Base-by-base conservation (phyloP, 2,797 vertebrate genomes). In the Periophthalmus magnuspinnatus region DNA sequence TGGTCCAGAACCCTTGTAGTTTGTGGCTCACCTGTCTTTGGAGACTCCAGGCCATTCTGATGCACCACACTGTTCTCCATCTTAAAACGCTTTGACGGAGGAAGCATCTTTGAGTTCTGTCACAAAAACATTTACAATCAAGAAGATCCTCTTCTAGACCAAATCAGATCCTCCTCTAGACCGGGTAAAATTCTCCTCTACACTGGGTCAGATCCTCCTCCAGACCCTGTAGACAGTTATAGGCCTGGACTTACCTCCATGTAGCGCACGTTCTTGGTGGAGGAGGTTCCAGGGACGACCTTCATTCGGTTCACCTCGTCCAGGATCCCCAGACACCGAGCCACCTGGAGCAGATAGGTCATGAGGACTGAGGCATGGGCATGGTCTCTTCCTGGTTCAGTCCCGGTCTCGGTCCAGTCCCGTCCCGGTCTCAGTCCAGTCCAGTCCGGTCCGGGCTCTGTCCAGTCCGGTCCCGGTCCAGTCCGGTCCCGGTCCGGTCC, bases 311-410 rank as follows among this genome's bases (percentile, higher is more conserved):
- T 90, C 72, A 93, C 87, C 75, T 94, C 89, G 57, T 95, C 94
- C 41, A 93, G 86, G 86, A 98, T 94, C 76, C 96, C 97, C 36
- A 98, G 76, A 3, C 94, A 97, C 84, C 94, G 89, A 9, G 96
- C 96, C 48, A 97, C 95, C 97, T 99, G 79, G 32, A 65, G 28
- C 6, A 65, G 14, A 57, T 28, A 24, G 22, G 22, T 28, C 28
- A 28, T 24, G 9, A 34, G 7, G 3, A 45, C 13, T 45, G 21
- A 55, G 21, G 1, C 10, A 2, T 1, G n/a, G 2, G n/a, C n/a
- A n/a, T n/a, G n/a, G 28, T 50, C 48, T 22, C 5, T 9, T 22
- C 21, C 52, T 3, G 45, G 45, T 48, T 47, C 16, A 47, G 13
- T 47, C 45, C 13, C 10, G 16, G 17, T 6, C 45, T 2, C 0